Percentiles rank a stretch among this genome's conserved stretches.
These are phyloP conservation scores for Cryptoprocta ferox DNA, from an alignment of 2,797 vertebrate genomes.

Conservation along the genomic window DNA sequence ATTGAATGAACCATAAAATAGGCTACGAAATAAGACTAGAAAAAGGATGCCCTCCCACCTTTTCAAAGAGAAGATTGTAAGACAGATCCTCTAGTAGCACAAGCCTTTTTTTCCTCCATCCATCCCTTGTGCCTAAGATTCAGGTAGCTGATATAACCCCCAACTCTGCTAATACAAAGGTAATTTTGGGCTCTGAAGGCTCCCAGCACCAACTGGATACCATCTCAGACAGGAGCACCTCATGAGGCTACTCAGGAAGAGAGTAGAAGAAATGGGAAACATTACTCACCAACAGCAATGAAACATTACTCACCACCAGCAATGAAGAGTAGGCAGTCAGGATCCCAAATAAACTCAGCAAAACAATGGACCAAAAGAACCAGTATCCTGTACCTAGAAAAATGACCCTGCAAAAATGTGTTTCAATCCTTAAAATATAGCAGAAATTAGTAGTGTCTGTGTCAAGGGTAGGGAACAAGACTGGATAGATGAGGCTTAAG, in stretches of 20 bases:
- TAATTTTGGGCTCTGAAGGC: not conserved
- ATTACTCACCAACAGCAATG: conserved; percentile 88
- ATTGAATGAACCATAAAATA: not conserved
- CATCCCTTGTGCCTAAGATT: not conserved
- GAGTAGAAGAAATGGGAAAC: not conserved
- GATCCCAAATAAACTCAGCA: conserved; percentile 88
- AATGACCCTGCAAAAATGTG: conserved; percentile 88
- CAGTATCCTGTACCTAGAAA: conserved; percentile 91
- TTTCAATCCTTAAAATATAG: conserved; percentile 63
- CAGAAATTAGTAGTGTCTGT: not conserved
- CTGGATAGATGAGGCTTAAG: not conserved
- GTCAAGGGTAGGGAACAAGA: not conserved
- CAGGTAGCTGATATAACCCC: not conserved
- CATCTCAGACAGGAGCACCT: not conserved
- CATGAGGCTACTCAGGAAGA: not conserved
- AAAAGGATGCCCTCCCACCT: not conserved
- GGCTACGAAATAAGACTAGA: not conserved
- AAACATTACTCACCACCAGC: conserved; percentile 71
- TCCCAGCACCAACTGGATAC: not conserved
- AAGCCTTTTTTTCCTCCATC: not conserved
- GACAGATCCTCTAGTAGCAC: not conserved
- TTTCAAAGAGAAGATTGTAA: not conserved
- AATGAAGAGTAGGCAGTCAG: conserved; percentile 90
- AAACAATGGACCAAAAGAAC: conserved; percentile 94
- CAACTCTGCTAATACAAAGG: not conserved